A percentile compares a stretch with the other conserved stretches of the same genome.
Evolutionary conservation across 2,113 vertebrate genomes (phyloP).

Genomic region (Chiloscyllium plagiosum): DNA sequence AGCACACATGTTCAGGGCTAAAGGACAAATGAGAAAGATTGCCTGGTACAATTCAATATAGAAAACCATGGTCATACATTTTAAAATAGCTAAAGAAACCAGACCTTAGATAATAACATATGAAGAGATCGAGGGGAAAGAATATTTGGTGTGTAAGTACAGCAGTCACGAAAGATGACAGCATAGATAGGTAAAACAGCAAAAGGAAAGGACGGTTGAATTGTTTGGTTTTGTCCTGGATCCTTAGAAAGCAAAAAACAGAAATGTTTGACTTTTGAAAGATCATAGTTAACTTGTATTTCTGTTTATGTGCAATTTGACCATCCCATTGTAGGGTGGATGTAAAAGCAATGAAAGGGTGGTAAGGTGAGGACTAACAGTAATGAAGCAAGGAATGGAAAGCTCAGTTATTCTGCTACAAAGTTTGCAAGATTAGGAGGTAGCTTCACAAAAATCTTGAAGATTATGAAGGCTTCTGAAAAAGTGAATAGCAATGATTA

Average conservation of each 20-base stretch:
- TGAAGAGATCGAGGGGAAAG: neutral
- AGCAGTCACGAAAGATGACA: neutral
- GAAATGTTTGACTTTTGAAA: neutral
- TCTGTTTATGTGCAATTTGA: neutral
- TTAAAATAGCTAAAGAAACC: neutral
- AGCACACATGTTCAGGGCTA: neutral
- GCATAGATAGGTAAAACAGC: neutral
- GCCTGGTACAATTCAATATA: neutral
- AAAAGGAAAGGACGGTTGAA: neutral
- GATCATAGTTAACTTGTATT: neutral
- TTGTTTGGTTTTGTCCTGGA: neutral
- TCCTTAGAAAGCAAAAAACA: neutral
- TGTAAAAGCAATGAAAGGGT: neutral
- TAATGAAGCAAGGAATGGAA: neutral
- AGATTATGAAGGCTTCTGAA: no score
- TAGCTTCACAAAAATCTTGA: neutral
- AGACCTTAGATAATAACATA: neutral
- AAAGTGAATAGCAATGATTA: no score
- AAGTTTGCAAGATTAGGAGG: neutral
- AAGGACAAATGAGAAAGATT: neutral
- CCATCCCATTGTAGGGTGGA: neutral
- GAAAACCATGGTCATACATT: neutral
- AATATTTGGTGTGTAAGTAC: neutral
- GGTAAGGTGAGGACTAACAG: neutral
- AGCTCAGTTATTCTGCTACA: neutral